phyloP scores from a whole-genome alignment of 2,797 vertebrate species.

The Poeciliopsis paucimaculata region DNA sequence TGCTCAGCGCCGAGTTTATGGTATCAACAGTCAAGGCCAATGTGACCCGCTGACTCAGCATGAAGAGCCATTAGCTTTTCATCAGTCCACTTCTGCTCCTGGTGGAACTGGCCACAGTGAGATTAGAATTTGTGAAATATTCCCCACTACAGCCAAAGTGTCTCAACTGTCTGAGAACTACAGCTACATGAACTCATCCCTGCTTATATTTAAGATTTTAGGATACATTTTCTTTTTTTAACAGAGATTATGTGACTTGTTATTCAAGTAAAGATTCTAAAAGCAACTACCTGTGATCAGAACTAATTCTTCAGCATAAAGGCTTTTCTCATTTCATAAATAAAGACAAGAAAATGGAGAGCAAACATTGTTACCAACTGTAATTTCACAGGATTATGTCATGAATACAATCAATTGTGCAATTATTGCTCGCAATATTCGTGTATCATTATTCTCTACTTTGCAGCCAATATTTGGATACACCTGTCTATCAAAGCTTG shows the following conservation, averaged over 20 bases:
- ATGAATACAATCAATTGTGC: conserved; percentile 25
- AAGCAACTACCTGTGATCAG: background rate
- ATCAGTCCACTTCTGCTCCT: conserved; percentile 16
- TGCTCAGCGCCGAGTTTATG: conserved; percentile 44
- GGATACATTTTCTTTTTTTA: background rate
- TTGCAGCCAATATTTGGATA: conserved; percentile 13
- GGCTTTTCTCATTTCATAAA: background rate
- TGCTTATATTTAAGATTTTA: background rate
- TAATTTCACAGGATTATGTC: conserved; percentile 27
- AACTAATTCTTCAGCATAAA: background rate
- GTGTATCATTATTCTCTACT: conserved; percentile 43
- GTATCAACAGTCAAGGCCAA: conserved; percentile 18
- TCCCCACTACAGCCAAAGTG: too few relatives aligned
- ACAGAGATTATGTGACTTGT: background rate
- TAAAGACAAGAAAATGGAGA: background rate
- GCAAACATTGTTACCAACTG: conserved; percentile 14
- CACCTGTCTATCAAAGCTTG: conserved; percentile 18
- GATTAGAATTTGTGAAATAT: conserved; percentile 1
- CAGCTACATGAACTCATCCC: background rate
- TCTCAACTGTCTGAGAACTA: background rate
- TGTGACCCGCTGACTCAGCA: conserved; percentile 21
- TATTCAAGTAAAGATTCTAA: conserved; percentile 5
- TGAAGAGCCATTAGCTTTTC: conserved; percentile 27
- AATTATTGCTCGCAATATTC: conserved; percentile 25
- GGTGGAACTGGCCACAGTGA: conserved; percentile 26